Conservation (phyloP, 2,888 invertebrate genomes). For the Neuroscelio doddi region DNA sequence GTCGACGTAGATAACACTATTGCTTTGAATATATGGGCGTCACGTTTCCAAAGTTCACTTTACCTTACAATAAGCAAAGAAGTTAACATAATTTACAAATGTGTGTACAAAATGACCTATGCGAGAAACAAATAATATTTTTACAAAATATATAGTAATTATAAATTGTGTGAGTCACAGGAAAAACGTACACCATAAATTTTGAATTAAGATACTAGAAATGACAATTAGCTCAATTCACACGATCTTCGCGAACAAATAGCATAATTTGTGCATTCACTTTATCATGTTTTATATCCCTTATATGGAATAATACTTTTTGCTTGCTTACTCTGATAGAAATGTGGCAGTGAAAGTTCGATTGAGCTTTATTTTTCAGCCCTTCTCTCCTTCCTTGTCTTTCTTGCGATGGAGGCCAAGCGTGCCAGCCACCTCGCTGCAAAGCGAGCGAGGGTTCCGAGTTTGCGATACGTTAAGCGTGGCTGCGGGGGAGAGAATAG, state of each 20-base stretch:
- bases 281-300: conserved; percentile 13
- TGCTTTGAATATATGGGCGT: conserved; percentile 41
- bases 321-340: conserved; percentile 34
- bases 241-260: background rate
- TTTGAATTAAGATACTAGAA: too few relatives aligned
- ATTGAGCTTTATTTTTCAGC: conserved; percentile 38
- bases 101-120: too few relatives aligned
- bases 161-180: too few relatives aligned
- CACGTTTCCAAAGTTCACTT: conserved; percentile 36
- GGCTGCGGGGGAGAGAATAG: conserved; percentile 39
- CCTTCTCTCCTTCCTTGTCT: conserved; percentile 6
- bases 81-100: too few relatives aligned
- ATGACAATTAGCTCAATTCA: conserved; percentile 33
- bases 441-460: conserved; percentile 11
- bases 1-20: conserved; percentile 45
- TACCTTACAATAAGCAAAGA: too few relatives aligned
- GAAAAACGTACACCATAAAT: too few relatives aligned
- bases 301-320: conserved; percentile 31
- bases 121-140: too few relatives aligned
- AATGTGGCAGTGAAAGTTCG: conserved; percentile 38
- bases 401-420: conserved; percentile 9
- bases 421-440: too few relatives aligned
- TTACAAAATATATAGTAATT: too few relatives aligned
- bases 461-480: conserved; percentile 26
- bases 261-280: conserved; percentile 37